These are phyloP conservation scores for Pseudachorutes palmiensis DNA, from an alignment of 1,140 invertebrate species.

Conservation along the genomic window DNA sequence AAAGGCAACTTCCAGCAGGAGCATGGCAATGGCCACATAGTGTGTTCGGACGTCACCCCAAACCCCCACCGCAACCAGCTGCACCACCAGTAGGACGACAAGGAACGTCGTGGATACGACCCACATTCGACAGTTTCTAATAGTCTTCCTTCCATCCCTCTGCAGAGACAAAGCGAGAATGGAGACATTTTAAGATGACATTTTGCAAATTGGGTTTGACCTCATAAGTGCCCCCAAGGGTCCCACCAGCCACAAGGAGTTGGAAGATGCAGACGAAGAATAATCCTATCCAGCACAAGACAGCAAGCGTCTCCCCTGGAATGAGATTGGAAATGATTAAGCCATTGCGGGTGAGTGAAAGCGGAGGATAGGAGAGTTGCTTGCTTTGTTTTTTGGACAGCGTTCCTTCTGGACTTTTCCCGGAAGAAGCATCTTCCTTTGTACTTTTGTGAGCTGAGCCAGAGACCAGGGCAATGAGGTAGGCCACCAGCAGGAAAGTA, in stretches of 20 bases:
- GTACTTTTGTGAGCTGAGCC: background rate
- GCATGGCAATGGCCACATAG: background rate
- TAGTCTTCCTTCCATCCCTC: constrained; percentile 11
- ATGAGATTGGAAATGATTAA: background rate
- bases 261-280: constrained; percentile 11
- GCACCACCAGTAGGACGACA: background rate
- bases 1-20: constrained; percentile 1
- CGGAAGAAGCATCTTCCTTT: background rate
- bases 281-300: constrained; percentile 8
- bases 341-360: background rate
- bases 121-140: constrained; percentile 14
- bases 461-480: background rate
- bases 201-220: background rate
- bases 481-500: background rate
- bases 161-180: background rate
- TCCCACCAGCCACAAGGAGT: constrained; percentile 8
- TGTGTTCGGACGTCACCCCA: background rate
- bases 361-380: background rate
- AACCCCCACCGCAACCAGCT: background rate
- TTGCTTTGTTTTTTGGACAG: background rate
- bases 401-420: background rate
- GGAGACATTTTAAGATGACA: background rate
- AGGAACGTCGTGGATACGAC: background rate
- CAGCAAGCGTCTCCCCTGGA: constrained; percentile 6
- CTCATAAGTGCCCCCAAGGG: constrained; percentile 8